These are phyloP conservation scores for Drosophila tani DNA, from an alignment of 1,140 invertebrate genomes.

Conservation along the genomic window DNA sequence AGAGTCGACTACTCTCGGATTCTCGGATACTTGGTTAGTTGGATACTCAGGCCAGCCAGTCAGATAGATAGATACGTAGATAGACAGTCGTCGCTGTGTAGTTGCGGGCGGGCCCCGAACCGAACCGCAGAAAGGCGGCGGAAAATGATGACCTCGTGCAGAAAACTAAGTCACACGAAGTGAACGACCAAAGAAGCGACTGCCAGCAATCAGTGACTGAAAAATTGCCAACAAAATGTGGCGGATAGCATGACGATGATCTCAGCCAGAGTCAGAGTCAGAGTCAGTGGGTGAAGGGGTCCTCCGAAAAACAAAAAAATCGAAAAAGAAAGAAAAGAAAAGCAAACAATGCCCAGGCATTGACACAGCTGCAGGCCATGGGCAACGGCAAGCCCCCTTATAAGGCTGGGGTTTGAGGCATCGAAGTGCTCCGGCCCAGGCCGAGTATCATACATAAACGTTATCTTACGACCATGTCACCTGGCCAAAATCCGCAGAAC, in stretches of 20 bases:
- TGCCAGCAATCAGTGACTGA: conserved; percentile 66
- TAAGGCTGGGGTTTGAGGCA: conserved; percentile 29
- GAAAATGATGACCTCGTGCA: conserved; percentile 75
- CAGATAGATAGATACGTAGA: conserved; percentile 54
- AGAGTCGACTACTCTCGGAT: conserved; percentile 5
- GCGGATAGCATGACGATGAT: conserved; percentile 51
- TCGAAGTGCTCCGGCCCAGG: conserved; percentile 11
- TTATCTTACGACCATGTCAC: conserved; percentile 52
- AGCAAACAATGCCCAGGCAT: conserved; percentile 44
- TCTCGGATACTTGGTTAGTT: conserved; percentile 7
- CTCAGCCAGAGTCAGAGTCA: conserved; percentile 16
- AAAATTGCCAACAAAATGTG: conserved; percentile 74
- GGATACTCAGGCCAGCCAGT: conserved; percentile 8
- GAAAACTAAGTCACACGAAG: conserved; percentile 75
- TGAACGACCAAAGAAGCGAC: conserved; percentile 48
- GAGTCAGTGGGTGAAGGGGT: conserved; percentile 26
- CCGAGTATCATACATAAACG: conserved; percentile 51
- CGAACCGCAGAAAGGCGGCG: conserved; percentile 23
- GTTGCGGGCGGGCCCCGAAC: conserved; percentile 68
- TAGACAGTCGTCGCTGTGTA: conserved; percentile 40
- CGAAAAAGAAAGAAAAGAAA: conserved; percentile 6
- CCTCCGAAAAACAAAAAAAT: background rate
- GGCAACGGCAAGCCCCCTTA: conserved; percentile 37
- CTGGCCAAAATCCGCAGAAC: conserved; percentile 38
- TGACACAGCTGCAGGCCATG: conserved; percentile 70